phyloP scores from a whole-genome alignment of 2,888 invertebrate species.

The Cotesia congregata region DNA sequence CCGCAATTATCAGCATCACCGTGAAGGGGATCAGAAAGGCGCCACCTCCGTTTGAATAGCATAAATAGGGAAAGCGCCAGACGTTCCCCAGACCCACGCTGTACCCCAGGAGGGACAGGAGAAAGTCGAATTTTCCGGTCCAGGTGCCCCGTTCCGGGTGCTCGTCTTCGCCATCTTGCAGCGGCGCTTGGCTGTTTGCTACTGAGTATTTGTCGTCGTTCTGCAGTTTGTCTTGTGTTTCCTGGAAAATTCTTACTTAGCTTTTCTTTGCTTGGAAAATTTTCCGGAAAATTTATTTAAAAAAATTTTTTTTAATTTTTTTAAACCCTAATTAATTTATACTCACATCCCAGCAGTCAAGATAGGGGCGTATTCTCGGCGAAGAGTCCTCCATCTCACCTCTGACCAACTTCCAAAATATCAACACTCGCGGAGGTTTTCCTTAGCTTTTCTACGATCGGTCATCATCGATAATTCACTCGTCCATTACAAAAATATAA shows the following conservation, averaged over 20 bases:
- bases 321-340: too few relatives aligned
- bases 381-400: conserved; percentile 66
- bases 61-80: conserved; percentile 83
- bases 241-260: background rate
- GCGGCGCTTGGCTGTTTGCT: conserved; percentile 71
- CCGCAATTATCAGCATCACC: conserved; percentile 84
- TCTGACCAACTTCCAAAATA: background rate
- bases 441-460: too few relatives aligned
- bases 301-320: too few relatives aligned
- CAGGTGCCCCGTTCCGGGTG: conserved; percentile 79
- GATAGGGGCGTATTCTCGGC: conserved; percentile 65
- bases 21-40: conserved; percentile 89
- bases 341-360: conserved; percentile 69
- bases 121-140: conserved; percentile 83
- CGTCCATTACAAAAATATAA: too few relatives aligned
- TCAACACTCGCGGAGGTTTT: too few relatives aligned
- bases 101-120: conserved; percentile 80
- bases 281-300: too few relatives aligned
- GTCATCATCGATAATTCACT: too few relatives aligned
- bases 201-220: conserved; percentile 71
- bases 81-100: conserved; percentile 83
- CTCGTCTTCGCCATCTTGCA: conserved; percentile 66
- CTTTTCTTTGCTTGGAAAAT: too few relatives aligned
- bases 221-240: conserved; percentile 51
- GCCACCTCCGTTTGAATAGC: conserved; percentile 84